Evolutionary conservation across 1,140 invertebrate genomes (phyloP).

Genomic region (Sarcophaga peregrina): DNA sequence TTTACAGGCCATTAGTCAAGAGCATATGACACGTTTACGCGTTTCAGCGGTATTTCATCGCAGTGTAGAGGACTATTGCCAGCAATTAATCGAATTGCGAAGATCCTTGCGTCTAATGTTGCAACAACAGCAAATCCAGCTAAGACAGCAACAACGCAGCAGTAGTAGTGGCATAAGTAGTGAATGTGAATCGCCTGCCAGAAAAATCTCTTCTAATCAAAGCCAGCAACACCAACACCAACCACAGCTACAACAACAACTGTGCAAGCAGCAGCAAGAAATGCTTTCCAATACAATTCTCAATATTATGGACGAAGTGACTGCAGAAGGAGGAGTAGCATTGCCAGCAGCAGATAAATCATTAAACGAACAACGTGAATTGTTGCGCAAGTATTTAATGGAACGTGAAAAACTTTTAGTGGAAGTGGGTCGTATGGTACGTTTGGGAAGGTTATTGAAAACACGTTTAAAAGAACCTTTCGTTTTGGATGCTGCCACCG

Average conservation of each 20-base stretch:
- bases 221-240: not conserved
- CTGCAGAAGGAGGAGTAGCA: slow-evolving; percentile 44
- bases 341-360: not conserved
- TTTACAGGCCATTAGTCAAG: slow-evolving; percentile 77
- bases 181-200: slow-evolving; percentile 46
- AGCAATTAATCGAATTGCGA: slow-evolving; percentile 70
- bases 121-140: slow-evolving; percentile 50
- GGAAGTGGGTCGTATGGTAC: slow-evolving; percentile 79
- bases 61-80: slow-evolving; percentile 78
- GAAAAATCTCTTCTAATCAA: slow-evolving; percentile 28
- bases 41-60: slow-evolving; percentile 82
- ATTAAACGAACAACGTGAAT: slow-evolving; percentile 47
- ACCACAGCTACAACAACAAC: not conserved
- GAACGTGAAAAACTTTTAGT: slow-evolving; percentile 77
- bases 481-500: slow-evolving; percentile 62
- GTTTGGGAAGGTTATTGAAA: slow-evolving; percentile 76
- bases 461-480: slow-evolving; percentile 76
- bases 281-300: not conserved
- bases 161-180: slow-evolving; percentile 63
- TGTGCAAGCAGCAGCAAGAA: not conserved
- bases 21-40: slow-evolving; percentile 80
- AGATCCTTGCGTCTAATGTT: slow-evolving; percentile 68
- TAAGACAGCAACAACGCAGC: slow-evolving; percentile 51
- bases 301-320: slow-evolving; percentile 45
- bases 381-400: slow-evolving; percentile 70